phyloP scores from a whole-genome alignment of 2,888 invertebrate species.

The Diarsia mendica region DNA sequence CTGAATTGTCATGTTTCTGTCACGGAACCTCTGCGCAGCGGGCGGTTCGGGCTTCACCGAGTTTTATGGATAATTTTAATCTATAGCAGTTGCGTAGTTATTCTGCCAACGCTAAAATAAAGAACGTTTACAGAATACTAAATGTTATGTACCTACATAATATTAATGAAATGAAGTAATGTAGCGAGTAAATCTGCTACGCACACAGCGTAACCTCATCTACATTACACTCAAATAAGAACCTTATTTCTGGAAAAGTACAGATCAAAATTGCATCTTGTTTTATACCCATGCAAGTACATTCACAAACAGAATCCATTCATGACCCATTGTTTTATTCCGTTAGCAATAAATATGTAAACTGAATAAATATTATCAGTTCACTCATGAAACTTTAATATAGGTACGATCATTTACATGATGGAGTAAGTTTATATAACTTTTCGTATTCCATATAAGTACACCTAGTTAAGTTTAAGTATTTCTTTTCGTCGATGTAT shows the following conservation, averaged over 20 bases:
- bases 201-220: background rate
- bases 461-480: background rate
- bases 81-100: constrained; percentile 48
- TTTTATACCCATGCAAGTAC: constrained; percentile 25
- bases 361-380: constrained; percentile 61
- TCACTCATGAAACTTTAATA: constrained; percentile 40
- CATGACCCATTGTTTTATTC: constrained; percentile 66
- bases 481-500: constrained; percentile 1
- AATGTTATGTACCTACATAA: constrained; percentile 38
- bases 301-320: constrained; percentile 56
- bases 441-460: constrained; percentile 21
- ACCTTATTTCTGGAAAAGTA: background rate
- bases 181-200: constrained; percentile 36
- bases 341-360: constrained; percentile 61
- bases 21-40: constrained; percentile 36
- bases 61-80: constrained; percentile 57
- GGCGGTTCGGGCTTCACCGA: constrained; percentile 21
- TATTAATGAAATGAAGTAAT: constrained; percentile 41
- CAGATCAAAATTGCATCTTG: background rate
- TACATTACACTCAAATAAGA: background rate
- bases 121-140: constrained; percentile 53
- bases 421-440: constrained; percentile 19
- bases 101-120: constrained; percentile 57
- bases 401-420: constrained; percentile 43
- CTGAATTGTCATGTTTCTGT: constrained; percentile 30